Base-by-base conservation (phyloP, 2,113 vertebrate genomes). In the Varanus salvator region DNA sequence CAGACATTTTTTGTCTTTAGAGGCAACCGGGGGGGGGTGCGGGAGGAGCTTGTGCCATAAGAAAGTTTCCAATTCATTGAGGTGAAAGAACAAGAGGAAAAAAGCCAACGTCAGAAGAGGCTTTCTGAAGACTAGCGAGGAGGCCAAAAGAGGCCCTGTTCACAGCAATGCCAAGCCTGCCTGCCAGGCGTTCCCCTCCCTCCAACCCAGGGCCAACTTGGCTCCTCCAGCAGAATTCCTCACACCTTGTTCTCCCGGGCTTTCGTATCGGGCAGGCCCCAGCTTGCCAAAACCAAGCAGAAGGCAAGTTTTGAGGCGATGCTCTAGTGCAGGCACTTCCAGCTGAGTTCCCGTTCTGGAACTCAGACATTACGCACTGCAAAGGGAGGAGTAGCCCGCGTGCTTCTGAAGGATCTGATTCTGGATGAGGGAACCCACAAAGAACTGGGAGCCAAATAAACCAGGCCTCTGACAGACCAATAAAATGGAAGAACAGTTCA, bases 361-460 rank as follows among this genome's bases (percentile, higher is more conserved):
- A 44, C 1, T 19, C 23, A 1, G 29, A 29, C 4, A 0, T 34
- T 0, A 0, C 44, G 25, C 19, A 0, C 66, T 57, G 0, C 52
- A 0, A 0, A 21, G 21, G 57, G 76, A 90, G 69, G 1, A 44
- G 38, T 44, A 25, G 52, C n/a, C 8, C 0, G 11, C 21, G 11
- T 38, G 29, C 29, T 29, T 81, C 27, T 23, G 19, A 14, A 0
- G 8, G 0, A 6, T 54, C 8, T 8, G 25, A 77, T 34, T 50
- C 44, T 57, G 19, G 34, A 50, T 74, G 23, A 66, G 27, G 12
- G 12, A 69, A 34, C 2, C 7, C 34, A 14, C 69, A 85, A 48
- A 9, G 82, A 54, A 38, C 34, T 3, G 60, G 54, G 19, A 57
- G 38, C 44, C 3, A 1, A 2, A 76, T 3, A 4, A 0, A 0